These are phyloP conservation scores for Pseudococcus jackbeardsleyi DNA, from an alignment of 2,888 invertebrate genomes.

Conservation along the genomic window DNA sequence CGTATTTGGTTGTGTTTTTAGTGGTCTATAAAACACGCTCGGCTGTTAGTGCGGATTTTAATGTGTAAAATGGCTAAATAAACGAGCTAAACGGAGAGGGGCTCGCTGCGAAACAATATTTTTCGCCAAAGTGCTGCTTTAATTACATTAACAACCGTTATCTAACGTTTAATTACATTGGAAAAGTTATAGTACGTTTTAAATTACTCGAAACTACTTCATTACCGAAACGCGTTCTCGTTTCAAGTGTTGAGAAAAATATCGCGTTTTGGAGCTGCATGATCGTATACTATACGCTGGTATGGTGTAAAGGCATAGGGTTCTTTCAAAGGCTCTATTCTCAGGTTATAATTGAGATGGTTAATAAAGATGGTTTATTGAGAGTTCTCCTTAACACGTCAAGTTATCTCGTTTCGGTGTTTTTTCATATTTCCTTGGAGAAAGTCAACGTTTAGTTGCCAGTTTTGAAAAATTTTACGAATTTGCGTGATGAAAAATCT, in stretches of 20 bases:
- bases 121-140: constrained; percentile 26
- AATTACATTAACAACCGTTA: constrained; percentile 52
- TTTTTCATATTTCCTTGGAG: too few species aligned
- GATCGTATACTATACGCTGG: neutral
- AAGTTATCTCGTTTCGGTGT: too few species aligned
- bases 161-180: constrained; percentile 50
- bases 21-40: constrained; percentile 45
- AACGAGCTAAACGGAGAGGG: constrained; percentile 29
- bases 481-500: too few species aligned
- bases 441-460: too few species aligned
- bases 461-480: too few species aligned
- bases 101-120: constrained; percentile 42
- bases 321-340: too few species aligned
- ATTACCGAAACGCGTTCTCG: constrained; percentile 3
- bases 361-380: too few species aligned
- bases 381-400: too few species aligned
- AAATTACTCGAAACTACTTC: constrained; percentile 50
- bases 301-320: neutral
- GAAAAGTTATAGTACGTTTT: constrained; percentile 52
- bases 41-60: constrained; percentile 41
- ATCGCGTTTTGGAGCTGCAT: neutral
- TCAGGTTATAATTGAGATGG: too few species aligned
- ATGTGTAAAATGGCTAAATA: constrained; percentile 45
- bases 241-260: constrained; percentile 33
- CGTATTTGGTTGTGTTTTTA: constrained; percentile 41